Base-by-base conservation (phyloP, 1,140 invertebrate species). In the Littorina saxatilis region DNA sequence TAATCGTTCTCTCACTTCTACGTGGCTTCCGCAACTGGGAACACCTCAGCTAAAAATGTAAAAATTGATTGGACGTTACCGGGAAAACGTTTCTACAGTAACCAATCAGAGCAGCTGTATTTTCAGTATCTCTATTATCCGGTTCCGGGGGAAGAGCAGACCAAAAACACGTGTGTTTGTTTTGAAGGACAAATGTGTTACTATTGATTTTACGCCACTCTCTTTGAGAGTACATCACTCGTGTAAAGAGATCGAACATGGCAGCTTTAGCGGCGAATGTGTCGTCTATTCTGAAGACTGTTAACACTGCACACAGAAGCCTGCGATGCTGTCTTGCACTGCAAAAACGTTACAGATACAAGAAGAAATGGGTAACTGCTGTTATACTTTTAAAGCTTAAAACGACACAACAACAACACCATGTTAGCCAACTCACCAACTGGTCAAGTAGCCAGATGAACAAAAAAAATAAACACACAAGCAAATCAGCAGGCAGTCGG, bases 321-420 rank as follows among this genome's bases (percentile, higher is more conserved):
- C 55, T 37, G 4, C 58, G 55, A 13, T 78, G 55, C 58, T 78
- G 55, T 37, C 15, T 73, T 17, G 0, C 43, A 27, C 37, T 78
- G 20, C 76, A 39, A 29, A 63, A 39, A 63, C 74, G 84, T 27
- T 83, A 80, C 77, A 73, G 80, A 73, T 85, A 83, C 63, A 85
- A 85, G 55, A 83, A 85, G 73, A 85, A 85, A 85, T 85, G 84
- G 84, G 84, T 85, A 81, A 52, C 32, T n/a, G n/a, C n/a, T n/a
- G n/a, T n/a, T n/a, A n/a, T n/a, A n/a, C n/a, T n/a, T n/a, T n/a
- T n/a, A n/a, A n/a, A n/a, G n/a, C n/a, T n/a, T n/a, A n/a, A n/a
- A n/a, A n/a, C n/a, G n/a, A n/a, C n/a, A n/a, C n/a, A n/a, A n/a
- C n/a, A n/a, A n/a, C n/a, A n/a, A n/a, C n/a, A n/a, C n/a, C n/a